phyloP scores from a whole-genome alignment of 2,113 vertebrate genomes.

The Bucco capensis region DNA sequence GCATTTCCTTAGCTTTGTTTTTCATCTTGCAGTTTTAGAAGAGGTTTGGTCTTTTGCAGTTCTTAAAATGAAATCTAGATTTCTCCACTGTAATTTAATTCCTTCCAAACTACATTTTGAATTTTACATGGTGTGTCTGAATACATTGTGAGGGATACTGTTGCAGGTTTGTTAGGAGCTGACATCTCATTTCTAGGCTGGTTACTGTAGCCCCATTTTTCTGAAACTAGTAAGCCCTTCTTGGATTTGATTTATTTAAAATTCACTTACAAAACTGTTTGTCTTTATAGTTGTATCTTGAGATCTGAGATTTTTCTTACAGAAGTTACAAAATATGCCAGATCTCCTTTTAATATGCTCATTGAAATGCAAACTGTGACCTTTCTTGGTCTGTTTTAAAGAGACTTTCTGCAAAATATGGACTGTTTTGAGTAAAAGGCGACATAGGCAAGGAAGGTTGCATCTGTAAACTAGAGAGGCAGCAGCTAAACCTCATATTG shows the following conservation, averaged over 20 bases:
- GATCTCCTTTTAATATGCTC: conserved; percentile 29
- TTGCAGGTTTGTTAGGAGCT: conserved; percentile 2
- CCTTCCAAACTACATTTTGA: conserved; percentile 17
- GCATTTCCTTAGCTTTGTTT: neutral
- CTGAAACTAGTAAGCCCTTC: neutral
- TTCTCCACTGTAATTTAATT: neutral
- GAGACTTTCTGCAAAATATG: neutral
- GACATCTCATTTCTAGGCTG: neutral
- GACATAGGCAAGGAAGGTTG: neutral
- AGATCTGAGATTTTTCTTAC: neutral
- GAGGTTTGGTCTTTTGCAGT: neutral
- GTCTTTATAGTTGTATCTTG: neutral
- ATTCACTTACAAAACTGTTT: neutral
- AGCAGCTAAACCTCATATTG: conserved; percentile 33
- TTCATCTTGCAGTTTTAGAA: neutral
- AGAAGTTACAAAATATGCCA: conserved; percentile 16
- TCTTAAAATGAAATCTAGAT: neutral
- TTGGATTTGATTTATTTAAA: conserved; percentile 10
- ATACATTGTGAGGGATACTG: neutral
- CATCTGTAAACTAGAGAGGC: conserved; percentile 11
- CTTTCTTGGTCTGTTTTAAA: conserved; percentile 2
- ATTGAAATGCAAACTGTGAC: conserved; percentile 44
- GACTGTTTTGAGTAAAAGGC: conserved; percentile 10
- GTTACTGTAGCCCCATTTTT: neutral
- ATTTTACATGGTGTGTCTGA: conserved; percentile 5